Percentiles rank a stretch among this genome's conserved stretches.
Evolutionary conservation across 2,113 vertebrate genomes (phyloP).

Genomic region (Picathartes gymnocephalus): DNA sequence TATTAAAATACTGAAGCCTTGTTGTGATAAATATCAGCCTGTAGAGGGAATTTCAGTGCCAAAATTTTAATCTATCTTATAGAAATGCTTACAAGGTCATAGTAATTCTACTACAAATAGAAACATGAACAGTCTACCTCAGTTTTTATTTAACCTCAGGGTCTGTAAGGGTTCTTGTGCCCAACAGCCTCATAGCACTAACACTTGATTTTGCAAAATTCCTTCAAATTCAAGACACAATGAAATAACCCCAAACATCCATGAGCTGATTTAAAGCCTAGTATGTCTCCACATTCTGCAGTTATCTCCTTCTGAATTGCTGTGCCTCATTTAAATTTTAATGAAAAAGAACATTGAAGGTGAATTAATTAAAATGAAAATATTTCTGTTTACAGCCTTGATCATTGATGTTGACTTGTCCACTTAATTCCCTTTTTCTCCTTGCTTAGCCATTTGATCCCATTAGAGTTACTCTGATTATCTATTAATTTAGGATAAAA

Average conservation of each 20-base stretch:
- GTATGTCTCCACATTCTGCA: background rate
- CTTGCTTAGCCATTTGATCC: background rate
- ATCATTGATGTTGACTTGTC: background rate
- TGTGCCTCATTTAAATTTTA: background rate
- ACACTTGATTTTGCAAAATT: background rate
- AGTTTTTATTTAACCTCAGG: constrained; percentile 19
- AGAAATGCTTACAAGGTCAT: background rate
- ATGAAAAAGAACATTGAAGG: background rate
- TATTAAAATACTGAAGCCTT: background rate
- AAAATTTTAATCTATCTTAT: constrained; percentile 8
- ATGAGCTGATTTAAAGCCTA: background rate
- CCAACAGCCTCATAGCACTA: background rate
- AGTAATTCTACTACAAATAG: background rate
- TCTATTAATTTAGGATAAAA: background rate
- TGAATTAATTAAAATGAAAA: background rate
- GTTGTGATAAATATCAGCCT: constrained; percentile 21
- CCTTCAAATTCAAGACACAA: background rate
- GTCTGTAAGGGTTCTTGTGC: background rate
- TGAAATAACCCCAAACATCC: background rate
- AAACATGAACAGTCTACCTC: background rate
- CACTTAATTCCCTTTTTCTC: background rate
- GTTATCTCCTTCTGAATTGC: background rate
- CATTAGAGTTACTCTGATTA: background rate
- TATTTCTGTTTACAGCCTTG: background rate
- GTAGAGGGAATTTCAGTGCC: background rate